phyloP scores from a whole-genome alignment of 2,888 invertebrate genomes.

The Lacanobia wlatinum region DNA sequence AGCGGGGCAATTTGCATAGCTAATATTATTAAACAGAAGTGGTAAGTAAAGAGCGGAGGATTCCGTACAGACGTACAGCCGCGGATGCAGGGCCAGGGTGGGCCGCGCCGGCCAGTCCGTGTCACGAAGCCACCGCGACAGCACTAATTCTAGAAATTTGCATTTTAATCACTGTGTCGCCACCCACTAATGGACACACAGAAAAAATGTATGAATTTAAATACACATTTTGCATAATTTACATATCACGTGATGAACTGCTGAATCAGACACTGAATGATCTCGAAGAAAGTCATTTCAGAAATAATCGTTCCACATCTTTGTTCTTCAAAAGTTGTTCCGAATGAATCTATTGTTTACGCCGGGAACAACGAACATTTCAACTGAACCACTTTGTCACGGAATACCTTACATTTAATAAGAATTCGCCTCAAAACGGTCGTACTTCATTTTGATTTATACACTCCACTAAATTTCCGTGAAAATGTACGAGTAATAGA shows the following conservation, averaged over 20 bases:
- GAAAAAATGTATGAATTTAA: slow-evolving; percentile 70
- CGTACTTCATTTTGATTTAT: slow-evolving; percentile 61
- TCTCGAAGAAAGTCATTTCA: neutral
- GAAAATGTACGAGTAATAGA: slow-evolving; percentile 42
- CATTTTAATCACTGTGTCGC: slow-evolving; percentile 71
- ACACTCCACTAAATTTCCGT: slow-evolving; percentile 22
- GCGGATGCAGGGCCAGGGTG: slow-evolving; percentile 49
- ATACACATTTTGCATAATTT: slow-evolving; percentile 66
- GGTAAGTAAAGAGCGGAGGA: slow-evolving; percentile 54
- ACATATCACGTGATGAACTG: slow-evolving; percentile 17
- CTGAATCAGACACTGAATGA: slow-evolving; percentile 3
- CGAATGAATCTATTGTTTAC: slow-evolving; percentile 15
- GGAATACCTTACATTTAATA: slow-evolving; percentile 50
- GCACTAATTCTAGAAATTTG: slow-evolving; percentile 64
- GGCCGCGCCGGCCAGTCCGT: slow-evolving; percentile 56
- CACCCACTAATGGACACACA: slow-evolving; percentile 60
- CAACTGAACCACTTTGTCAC: slow-evolving; percentile 36
- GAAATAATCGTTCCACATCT: neutral
- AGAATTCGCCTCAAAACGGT: slow-evolving; percentile 54
- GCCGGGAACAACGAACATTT: slow-evolving; percentile 7
- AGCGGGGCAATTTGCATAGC: slow-evolving; percentile 52
- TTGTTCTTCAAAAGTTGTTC: neutral
- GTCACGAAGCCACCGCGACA: slow-evolving; percentile 59
- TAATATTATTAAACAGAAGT: slow-evolving; percentile 60
- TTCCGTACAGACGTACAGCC: slow-evolving; percentile 45